Evolutionary conservation across 2,113 vertebrate genomes (phyloP), one percentile per base, ranked within the genome.

Genomic region (Nibea albiflora): DNA sequence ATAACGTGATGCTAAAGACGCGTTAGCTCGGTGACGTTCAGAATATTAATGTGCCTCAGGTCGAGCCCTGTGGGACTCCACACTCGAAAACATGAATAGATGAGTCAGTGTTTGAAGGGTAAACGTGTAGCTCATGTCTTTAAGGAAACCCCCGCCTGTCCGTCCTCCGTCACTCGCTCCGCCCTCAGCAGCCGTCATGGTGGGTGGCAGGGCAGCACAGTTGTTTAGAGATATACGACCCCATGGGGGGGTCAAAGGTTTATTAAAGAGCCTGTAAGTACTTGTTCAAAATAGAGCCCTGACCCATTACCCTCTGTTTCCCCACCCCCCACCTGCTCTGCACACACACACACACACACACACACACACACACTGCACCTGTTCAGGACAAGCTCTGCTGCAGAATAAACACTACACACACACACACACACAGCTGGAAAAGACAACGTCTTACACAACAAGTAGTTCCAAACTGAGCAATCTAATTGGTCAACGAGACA

Each of bases 211-310:
- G 39, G 80, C 69, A 11, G 73, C 72, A 80, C 91, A 93, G 89
- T 93, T 93, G 90, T 91, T 90, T 87, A 84, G 86, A 85, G 90
- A 88, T 89, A 76, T 85, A 81, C 81, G 92, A 92, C 85, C 90
- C 80, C 73, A 56, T 53, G 74, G 87, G 68, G 87, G 78, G 88
- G 92, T 92, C 84, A 94, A 92, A 92, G 81, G 88, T 93, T 94
- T 92, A 94, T 94, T 92, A 88, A 90, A 90, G 88, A 90, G 78
- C 84, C 81, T 84, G 85, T 84, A 89, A 88, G 92, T 90, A 76
- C 77, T 73, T 60, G 85, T 89, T 92, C 88, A 93, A 94, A 94
- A 94, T 92, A 94, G 88, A 90, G 76, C 73, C 60, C 71, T 84
- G 87, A 88, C 84, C 86, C 87, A 66, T 68, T 68, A 53, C 57